Percentiles rank a stretch among this genome's conserved stretches.
Conservation (phyloP, 2,888 invertebrate species). For the Lypha dubia region DNA sequence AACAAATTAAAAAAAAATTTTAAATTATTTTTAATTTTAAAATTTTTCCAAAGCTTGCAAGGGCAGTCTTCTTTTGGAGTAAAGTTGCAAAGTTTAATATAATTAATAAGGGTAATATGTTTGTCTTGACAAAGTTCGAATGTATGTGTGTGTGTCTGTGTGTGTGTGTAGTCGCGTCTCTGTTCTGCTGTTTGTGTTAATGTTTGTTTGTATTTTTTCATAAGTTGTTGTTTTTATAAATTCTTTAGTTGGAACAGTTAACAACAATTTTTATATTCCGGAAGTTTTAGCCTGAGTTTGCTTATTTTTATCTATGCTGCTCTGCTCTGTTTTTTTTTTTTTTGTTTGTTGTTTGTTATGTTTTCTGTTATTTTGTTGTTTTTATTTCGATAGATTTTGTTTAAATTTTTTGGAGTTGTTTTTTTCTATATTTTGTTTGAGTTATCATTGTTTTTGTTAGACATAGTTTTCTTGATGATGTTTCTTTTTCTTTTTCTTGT, state of each 20-base stretch:
- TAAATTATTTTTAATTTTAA: too few relatives aligned
- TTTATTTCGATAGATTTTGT: slow-evolving; percentile 30
- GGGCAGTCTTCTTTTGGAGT: too few relatives aligned
- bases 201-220: slow-evolving; percentile 1
- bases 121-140: neutral
- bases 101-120: slow-evolving; percentile 47
- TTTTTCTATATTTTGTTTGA: slow-evolving; percentile 30
- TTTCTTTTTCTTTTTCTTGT: slow-evolving; percentile 15
- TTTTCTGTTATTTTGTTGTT: slow-evolving; percentile 10
- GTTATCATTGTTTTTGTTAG: slow-evolving; percentile 29
- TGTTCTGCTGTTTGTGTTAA: slow-evolving; percentile 3
- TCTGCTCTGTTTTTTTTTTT: too few relatives aligned
- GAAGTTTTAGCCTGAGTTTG: slow-evolving; percentile 54
- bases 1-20: too few relatives aligned
- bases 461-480: slow-evolving; percentile 30
- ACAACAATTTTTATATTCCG: slow-evolving; percentile 44
- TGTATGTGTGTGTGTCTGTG: too few relatives aligned
- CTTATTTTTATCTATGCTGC: slow-evolving; percentile 31
- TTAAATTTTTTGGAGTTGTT: slow-evolving; percentile 5
- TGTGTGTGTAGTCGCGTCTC: neutral
- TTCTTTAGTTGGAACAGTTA: slow-evolving; percentile 24
- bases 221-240: neutral
- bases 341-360: too few relatives aligned
- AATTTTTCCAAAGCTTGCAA: too few relatives aligned
- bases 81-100: slow-evolving; percentile 41